These are phyloP conservation scores for Actinernus sp. DNA, from an alignment of 92 coral and sea anemone species.

Conservation along the genomic window DNA sequence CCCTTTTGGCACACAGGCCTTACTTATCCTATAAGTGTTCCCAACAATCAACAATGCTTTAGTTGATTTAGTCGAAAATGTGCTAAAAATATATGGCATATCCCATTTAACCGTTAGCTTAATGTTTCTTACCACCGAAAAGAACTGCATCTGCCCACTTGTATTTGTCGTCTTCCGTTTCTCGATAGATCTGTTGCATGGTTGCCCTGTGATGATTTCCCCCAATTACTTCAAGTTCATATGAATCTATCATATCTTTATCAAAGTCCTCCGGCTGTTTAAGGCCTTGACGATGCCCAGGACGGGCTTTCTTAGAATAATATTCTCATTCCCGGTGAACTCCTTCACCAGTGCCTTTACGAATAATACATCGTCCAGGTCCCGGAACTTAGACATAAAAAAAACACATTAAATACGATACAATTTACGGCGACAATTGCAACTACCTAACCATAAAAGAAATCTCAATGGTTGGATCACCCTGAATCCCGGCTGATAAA, in stretches of 20 bases:
- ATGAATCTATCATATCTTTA: conserved; percentile 10
- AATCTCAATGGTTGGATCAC: no score
- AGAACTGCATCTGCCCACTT: conserved; percentile 25
- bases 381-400: no score
- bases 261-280: conserved; percentile 6
- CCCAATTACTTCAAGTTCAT: conserved; percentile 32
- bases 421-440: no score
- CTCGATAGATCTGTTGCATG: conserved; percentile 2
- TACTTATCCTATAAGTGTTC: not conserved
- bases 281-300: conserved; percentile 18
- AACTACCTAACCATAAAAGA: no score
- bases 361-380: conserved; percentile 12
- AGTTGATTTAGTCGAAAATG: no score
- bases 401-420: no score
- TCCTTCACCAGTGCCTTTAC: conserved; percentile 9
- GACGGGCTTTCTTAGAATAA: conserved; percentile 21
- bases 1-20: no score
- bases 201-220: conserved; percentile 33
- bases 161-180: conserved; percentile 5
- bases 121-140: conserved; percentile 18
- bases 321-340: conserved; percentile 13
- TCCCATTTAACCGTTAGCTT: no score
- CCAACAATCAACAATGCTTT: not conserved
- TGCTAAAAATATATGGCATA: no score
- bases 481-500: no score